Percentiles rank a stretch among this genome's conserved stretches.
Evolutionary conservation across 2,888 invertebrate species (phyloP).

Genomic region (Shargacucullia verbasci): DNA sequence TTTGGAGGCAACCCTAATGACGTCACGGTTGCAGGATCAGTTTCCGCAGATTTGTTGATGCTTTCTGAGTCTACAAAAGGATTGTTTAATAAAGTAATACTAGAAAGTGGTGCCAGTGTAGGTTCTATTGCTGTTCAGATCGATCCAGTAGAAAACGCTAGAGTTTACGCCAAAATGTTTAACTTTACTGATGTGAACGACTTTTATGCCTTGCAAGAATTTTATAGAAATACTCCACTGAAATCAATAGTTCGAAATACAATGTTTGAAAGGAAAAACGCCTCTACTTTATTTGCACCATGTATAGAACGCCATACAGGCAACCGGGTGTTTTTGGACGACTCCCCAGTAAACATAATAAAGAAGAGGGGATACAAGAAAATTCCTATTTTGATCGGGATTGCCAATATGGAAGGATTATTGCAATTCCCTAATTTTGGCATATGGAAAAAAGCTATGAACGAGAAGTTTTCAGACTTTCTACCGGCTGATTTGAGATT

Average conservation of each 20-base stretch:
- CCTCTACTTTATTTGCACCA: slow-evolving; percentile 21
- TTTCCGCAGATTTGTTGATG: slow-evolving; percentile 60
- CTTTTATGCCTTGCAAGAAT: slow-evolving; percentile 47
- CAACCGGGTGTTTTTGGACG: slow-evolving; percentile 12
- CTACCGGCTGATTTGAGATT: slow-evolving; percentile 66
- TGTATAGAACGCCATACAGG: slow-evolving; percentile 30
- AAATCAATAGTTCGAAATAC: slow-evolving; percentile 30
- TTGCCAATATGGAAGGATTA: slow-evolving; percentile 36
- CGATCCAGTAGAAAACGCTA: slow-evolving; percentile 66
- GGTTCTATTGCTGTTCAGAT: slow-evolving; percentile 55
- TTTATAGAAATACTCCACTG: slow-evolving; percentile 60
- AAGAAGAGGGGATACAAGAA: slow-evolving; percentile 28
- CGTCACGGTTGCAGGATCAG: slow-evolving; percentile 63
- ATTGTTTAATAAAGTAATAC: slow-evolving; percentile 67
- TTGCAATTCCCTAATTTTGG: slow-evolving; percentile 12
- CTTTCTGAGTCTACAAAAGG: slow-evolving; percentile 60
- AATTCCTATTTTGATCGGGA: slow-evolving; percentile 36
- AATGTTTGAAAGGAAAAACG: slow-evolving; percentile 20
- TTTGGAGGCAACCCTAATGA: slow-evolving; percentile 69
- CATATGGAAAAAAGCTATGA: slow-evolving; percentile 58
- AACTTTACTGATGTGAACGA: slow-evolving; percentile 60
- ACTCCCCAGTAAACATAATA: slow-evolving; percentile 34
- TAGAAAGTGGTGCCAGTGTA: slow-evolving; percentile 63
- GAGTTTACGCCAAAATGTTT: slow-evolving; percentile 56
- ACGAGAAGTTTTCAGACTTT: slow-evolving; percentile 63